Percentiles rank a stretch among this genome's conserved stretches.
phyloP scores from a whole-genome alignment of 2,113 vertebrate genomes.

The Triplophysa siluroides region DNA sequence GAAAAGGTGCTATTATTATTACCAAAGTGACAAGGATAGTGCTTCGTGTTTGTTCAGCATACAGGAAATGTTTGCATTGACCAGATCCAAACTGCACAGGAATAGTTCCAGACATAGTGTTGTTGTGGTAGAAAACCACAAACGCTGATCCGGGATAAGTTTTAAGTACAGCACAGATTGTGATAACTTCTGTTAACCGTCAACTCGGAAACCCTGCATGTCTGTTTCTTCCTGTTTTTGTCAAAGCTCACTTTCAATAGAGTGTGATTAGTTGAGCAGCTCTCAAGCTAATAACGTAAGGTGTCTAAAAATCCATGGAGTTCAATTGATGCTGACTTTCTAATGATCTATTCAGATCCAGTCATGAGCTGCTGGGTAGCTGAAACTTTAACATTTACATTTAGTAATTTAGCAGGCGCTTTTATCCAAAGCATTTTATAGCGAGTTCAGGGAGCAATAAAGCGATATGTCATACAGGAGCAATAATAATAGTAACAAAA shows the following conservation, averaged over 20 bases:
- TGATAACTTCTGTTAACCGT: background rate
- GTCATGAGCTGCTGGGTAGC: background rate
- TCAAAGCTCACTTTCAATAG: background rate
- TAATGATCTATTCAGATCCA: background rate
- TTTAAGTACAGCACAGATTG: background rate
- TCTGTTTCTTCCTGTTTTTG: constrained; percentile 6
- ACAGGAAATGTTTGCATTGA: no score
- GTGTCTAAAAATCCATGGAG: constrained; percentile 4
- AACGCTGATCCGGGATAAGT: background rate
- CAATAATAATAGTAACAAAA: no score
- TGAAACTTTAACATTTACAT: background rate
- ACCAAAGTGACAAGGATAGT: background rate
- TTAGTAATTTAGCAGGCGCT: no score
- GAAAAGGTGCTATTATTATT: background rate
- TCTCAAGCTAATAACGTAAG: background rate
- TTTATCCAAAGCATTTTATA: no score
- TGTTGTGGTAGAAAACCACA: constrained; percentile 5
- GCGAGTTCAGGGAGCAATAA: no score
- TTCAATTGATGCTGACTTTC: constrained; percentile 3
- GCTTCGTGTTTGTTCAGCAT: background rate
- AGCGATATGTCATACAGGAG: no score
- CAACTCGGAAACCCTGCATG: background rate
- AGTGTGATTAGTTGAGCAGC: background rate
- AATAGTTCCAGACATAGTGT: background rate
- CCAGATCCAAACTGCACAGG: no score